Percentiles rank a stretch among this genome's conserved stretches.
phyloP scores from a whole-genome alignment of 2,888 invertebrate genomes.

The Mesorhabditis belari region DNA sequence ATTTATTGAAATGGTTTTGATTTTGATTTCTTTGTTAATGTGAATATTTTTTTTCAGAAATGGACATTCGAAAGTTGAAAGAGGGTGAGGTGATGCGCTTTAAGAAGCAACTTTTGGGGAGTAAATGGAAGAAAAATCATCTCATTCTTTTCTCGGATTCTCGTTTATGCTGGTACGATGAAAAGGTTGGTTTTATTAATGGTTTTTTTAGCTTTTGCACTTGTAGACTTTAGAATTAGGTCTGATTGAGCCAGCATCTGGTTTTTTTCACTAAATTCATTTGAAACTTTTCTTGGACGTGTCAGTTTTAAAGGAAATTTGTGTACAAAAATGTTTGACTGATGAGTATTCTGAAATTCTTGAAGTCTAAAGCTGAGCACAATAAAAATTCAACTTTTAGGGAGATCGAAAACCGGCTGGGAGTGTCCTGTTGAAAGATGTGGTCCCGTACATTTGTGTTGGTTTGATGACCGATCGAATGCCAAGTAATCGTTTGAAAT shows the following conservation, averaged over 20 bases:
- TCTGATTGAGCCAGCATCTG: neutral
- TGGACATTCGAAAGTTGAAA: conserved; percentile 40
- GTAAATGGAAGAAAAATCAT: conserved; percentile 45
- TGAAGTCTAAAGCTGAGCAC: neutral
- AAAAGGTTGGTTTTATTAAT: conserved; percentile 46
- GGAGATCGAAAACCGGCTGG: conserved; percentile 43
- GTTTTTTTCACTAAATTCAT: neutral
- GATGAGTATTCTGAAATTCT: neutral
- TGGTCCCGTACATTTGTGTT: conserved; percentile 50
- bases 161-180: conserved; percentile 37
- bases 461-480: conserved; percentile 48
- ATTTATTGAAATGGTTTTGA: no score
- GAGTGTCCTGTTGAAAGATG: conserved; percentile 43
- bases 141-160: conserved; percentile 47
- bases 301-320: neutral
- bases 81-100: conserved; percentile 44
- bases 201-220: conserved; percentile 13
- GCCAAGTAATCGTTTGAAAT: conserved; percentile 35
- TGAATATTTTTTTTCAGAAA: neutral
- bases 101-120: conserved; percentile 38
- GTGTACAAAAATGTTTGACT: neutral
- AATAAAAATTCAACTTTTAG: conserved; percentile 22
- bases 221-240: neutral
- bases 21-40: no score
- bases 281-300: neutral